Evolutionary conservation across 2,888 invertebrate genomes (phyloP).

Genomic region (Phortica magna): DNA sequence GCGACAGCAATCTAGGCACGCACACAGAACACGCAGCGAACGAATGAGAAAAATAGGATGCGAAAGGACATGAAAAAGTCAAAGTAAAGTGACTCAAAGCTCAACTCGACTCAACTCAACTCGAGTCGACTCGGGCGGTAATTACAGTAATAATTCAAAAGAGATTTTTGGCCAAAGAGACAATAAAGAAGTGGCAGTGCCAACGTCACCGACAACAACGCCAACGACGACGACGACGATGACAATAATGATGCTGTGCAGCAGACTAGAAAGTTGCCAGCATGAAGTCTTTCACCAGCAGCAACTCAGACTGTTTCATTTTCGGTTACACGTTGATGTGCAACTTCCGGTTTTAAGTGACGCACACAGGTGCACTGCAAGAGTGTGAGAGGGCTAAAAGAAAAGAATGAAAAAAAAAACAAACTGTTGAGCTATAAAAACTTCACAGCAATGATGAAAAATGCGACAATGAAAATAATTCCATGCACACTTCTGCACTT

Average conservation of each 20-base stretch:
- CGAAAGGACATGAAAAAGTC: constrained; percentile 8
- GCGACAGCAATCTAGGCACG: constrained; percentile 30
- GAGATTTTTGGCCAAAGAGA: constrained; percentile 69
- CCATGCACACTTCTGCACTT: constrained; percentile 54
- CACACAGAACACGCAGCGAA: constrained; percentile 20
- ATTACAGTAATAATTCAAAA: constrained; percentile 77
- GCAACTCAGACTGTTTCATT: constrained; percentile 38
- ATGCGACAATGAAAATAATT: constrained; percentile 74
- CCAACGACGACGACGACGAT: constrained; percentile 19
- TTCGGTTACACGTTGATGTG: constrained; percentile 58
- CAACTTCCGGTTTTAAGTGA: constrained; percentile 67
- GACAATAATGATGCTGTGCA: constrained; percentile 39
- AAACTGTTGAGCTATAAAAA: constrained; percentile 61
- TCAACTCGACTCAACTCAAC: constrained; percentile 50
- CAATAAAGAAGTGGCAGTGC: constrained; percentile 62
- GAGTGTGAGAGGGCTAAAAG: constrained; percentile 21
- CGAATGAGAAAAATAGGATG: constrained; percentile 38
- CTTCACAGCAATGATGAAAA: constrained; percentile 70
- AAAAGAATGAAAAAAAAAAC: constrained; percentile 33
- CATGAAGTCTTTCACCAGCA: constrained; percentile 39
- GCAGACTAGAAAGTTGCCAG: constrained; percentile 53
- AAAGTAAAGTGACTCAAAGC: constrained; percentile 35
- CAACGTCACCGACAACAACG: constrained; percentile 56
- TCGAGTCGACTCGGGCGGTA: constrained; percentile 58
- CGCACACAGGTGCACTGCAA: constrained; percentile 61